These are phyloP conservation scores for Gari tellinella DNA, from an alignment of 2,888 invertebrate genomes.

Conservation along the genomic window DNA sequence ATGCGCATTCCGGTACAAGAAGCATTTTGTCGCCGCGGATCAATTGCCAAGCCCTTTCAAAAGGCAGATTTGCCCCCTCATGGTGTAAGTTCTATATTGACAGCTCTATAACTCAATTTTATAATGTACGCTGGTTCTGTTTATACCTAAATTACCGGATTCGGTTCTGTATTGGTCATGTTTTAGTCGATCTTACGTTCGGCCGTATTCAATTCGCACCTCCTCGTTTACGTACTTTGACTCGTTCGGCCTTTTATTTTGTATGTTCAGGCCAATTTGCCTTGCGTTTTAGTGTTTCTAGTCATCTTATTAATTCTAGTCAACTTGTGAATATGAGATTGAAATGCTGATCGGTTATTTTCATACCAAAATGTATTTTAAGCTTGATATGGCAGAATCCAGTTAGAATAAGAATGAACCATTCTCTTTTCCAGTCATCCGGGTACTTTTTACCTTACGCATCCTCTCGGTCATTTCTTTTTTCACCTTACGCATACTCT, in stretches of 20 bases:
- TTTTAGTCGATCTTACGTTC: background rate
- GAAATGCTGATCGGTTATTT: background rate
- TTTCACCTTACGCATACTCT: too few species aligned
- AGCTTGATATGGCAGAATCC: too few species aligned
- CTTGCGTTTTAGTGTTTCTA: constrained; percentile 1
- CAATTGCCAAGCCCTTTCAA: background rate
- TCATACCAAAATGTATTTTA: too few species aligned
- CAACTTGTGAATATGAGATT: background rate
- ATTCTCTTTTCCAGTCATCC: too few species aligned
- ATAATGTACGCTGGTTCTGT: background rate
- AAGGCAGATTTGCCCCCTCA: constrained; percentile 1
- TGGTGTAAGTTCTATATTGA: constrained; percentile 1
- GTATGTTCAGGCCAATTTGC: background rate
- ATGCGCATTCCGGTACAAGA: constrained; percentile 1
- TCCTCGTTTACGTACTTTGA: background rate
- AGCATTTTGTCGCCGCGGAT: background rate
- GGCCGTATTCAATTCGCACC: background rate
- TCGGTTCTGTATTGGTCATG: background rate
- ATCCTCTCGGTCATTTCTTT: too few species aligned
- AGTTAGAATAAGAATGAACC: too few species aligned
- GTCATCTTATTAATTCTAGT: background rate
- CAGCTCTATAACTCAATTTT: background rate
- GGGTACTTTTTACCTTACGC: too few species aligned
- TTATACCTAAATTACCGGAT: constrained; percentile 1
- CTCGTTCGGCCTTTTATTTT: background rate